Evolutionary conservation across 1,140 invertebrate species (phyloP).

Genomic region (Lordiphosa mommai): DNA sequence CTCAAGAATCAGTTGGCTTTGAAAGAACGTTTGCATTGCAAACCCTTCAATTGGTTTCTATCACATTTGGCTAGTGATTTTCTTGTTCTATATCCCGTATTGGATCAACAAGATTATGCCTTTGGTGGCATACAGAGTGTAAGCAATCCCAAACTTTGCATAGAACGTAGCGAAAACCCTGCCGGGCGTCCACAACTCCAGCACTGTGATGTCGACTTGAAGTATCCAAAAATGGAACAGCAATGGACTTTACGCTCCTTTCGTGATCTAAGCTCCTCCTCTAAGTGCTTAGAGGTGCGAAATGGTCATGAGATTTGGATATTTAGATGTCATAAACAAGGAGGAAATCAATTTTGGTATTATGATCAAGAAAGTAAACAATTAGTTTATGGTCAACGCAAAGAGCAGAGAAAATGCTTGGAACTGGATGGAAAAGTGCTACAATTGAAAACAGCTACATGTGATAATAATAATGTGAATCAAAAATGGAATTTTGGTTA

Average conservation of each 20-base stretch:
- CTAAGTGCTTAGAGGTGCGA: constrained; percentile 93
- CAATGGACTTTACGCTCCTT: constrained; percentile 90
- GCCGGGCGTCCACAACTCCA: constrained; percentile 83
- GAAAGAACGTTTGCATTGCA: constrained; percentile 88
- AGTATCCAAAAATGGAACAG: constrained; percentile 81
- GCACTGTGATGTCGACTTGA: constrained; percentile 80
- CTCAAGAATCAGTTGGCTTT: constrained; percentile 86
- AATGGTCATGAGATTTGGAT: constrained; percentile 86
- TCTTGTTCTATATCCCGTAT: constrained; percentile 90
- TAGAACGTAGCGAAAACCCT: constrained; percentile 85
- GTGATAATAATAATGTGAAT: constrained; percentile 31
- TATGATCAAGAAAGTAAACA: constrained; percentile 84
- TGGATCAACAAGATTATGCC: constrained; percentile 93
- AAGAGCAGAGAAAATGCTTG: constrained; percentile 27
- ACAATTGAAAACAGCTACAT: constrained; percentile 4
- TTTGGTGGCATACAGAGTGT: constrained; percentile 87
- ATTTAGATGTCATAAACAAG: constrained; percentile 88
- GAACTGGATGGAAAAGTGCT: constrained; percentile 22
- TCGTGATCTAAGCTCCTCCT: constrained; percentile 90
- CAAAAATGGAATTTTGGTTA: constrained; percentile 68
- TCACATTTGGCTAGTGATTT: constrained; percentile 95
- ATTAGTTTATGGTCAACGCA: constrained; percentile 35
- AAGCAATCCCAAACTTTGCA: constrained; percentile 84
- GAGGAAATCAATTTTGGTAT: constrained; percentile 96
- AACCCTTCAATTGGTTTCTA: constrained; percentile 97